These are phyloP conservation scores for Phycodurus eques DNA, from an alignment of 2,113 vertebrate genomes.

Conservation along the genomic window DNA sequence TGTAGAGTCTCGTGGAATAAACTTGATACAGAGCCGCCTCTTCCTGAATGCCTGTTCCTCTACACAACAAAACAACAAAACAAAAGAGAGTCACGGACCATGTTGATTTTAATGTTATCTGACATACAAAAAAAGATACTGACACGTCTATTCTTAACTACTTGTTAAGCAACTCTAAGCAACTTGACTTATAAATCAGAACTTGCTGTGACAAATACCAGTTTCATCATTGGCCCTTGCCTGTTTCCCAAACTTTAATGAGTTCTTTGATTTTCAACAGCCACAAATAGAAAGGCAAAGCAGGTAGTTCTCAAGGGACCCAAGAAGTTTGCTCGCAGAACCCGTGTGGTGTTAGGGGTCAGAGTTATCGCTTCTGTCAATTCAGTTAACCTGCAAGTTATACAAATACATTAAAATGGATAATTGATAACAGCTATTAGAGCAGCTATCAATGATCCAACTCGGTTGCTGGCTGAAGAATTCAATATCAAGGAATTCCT, in stretches of 20 bases:
- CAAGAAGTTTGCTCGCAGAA: no score
- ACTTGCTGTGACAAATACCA: neutral
- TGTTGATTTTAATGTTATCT: neutral
- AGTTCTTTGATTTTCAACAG: neutral
- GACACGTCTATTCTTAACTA: neutral
- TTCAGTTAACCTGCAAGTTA: no score
- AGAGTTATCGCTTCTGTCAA: no score
- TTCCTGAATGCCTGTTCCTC: constrained; percentile 95
- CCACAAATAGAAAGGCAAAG: neutral
- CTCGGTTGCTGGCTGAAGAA: no score
- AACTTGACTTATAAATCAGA: neutral
- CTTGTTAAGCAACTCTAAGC: neutral
- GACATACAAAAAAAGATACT: neutral
- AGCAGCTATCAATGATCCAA: no score
- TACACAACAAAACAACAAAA: constrained; percentile 51
- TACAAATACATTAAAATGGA: no score
- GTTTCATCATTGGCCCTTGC: neutral
- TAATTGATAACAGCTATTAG: no score
- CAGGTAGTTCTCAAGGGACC: no score
- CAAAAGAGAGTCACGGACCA: neutral
- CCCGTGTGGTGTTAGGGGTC: no score
- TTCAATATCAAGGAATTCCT: no score
- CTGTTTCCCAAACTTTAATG: neutral
- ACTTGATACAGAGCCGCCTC: constrained; percentile 95
- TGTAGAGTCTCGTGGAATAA: constrained; percentile 95